Evolutionary conservation across 2,797 vertebrate species (phyloP).

Genomic region (Pseudopleuronectes americanus): DNA sequence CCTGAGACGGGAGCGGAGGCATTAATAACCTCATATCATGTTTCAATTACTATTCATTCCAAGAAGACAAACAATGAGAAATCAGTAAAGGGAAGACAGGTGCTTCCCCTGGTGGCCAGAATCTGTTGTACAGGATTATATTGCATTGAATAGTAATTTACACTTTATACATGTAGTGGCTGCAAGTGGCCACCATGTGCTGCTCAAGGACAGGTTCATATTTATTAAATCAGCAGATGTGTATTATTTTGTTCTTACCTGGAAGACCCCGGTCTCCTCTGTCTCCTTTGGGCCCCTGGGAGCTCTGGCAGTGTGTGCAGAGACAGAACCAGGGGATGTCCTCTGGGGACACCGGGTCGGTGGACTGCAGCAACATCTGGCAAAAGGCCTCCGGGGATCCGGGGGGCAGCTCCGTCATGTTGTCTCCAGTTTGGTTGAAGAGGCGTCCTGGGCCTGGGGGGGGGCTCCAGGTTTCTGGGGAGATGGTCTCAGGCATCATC

Average conservation of each 20-base stretch:
- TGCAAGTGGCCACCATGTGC: too few species aligned
- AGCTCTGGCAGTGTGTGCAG: slow-evolving; percentile 73
- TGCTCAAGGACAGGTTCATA: too few species aligned
- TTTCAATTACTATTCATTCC: too few species aligned
- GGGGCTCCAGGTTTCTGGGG: not conserved
- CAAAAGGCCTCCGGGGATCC: slow-evolving; percentile 56
- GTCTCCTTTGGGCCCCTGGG: slow-evolving; percentile 71
- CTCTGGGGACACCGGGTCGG: slow-evolving; percentile 49
- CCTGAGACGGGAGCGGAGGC: slow-evolving; percentile 41
- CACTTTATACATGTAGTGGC: too few species aligned
- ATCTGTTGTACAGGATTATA: too few species aligned
- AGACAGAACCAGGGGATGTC: slow-evolving; percentile 78
- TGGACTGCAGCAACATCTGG: slow-evolving; percentile 60
- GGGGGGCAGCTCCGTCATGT: not conserved
- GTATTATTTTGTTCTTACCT: slow-evolving; percentile 57
- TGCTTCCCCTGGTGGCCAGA: too few species aligned
- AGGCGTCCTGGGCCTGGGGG: accelerated
- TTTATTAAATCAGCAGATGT: too few species aligned
- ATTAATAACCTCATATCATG: too few species aligned
- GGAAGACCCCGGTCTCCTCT: slow-evolving; percentile 70
- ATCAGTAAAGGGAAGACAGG: too few species aligned
- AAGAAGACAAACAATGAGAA: too few species aligned
- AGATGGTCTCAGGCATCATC: slow-evolving; percentile 5
- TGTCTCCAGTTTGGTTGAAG: not conserved
- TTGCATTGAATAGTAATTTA: too few species aligned